Percentiles rank a stretch among this genome's conserved stretches.
Evolutionary conservation across 2,888 invertebrate species (phyloP).

Genomic region (Drosophila mettleri): DNA sequence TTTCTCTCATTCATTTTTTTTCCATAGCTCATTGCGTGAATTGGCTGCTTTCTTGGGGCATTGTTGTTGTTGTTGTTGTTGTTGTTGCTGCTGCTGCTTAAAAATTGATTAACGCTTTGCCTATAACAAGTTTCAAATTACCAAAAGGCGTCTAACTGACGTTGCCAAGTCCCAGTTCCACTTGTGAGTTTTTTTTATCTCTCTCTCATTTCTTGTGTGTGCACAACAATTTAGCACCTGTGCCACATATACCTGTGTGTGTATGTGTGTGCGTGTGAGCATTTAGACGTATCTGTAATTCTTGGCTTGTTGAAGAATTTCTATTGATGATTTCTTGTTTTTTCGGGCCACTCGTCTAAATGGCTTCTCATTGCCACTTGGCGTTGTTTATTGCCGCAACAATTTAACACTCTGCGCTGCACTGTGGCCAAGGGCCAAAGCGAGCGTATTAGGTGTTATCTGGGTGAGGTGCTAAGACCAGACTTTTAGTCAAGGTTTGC

Average conservation of each 20-base stretch:
- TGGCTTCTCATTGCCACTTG: constrained; percentile 19
- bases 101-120: constrained; percentile 77
- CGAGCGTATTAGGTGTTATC: background rate
- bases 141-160: constrained; percentile 69
- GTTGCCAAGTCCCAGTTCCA: constrained; percentile 20
- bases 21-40: constrained; percentile 37
- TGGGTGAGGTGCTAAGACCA: background rate
- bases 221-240: constrained; percentile 60
- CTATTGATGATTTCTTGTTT: constrained; percentile 51
- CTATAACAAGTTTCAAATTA: constrained; percentile 79
- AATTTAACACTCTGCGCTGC: constrained; percentile 37
- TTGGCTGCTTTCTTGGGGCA: constrained; percentile 43
- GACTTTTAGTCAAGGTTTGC: background rate
- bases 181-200: constrained; percentile 24
- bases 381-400: constrained; percentile 44
- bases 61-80: constrained; percentile 28
- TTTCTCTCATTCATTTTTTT: constrained; percentile 1
- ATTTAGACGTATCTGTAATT: constrained; percentile 13
- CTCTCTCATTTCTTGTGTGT: constrained; percentile 45
- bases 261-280: background rate
- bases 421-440: background rate
- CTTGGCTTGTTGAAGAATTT: constrained; percentile 47
- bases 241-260: constrained; percentile 6
- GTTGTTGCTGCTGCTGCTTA: constrained; percentile 39
- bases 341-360: constrained; percentile 15